phyloP scores from a whole-genome alignment of 2,113 vertebrate genomes.

The Meles meles region DNA sequence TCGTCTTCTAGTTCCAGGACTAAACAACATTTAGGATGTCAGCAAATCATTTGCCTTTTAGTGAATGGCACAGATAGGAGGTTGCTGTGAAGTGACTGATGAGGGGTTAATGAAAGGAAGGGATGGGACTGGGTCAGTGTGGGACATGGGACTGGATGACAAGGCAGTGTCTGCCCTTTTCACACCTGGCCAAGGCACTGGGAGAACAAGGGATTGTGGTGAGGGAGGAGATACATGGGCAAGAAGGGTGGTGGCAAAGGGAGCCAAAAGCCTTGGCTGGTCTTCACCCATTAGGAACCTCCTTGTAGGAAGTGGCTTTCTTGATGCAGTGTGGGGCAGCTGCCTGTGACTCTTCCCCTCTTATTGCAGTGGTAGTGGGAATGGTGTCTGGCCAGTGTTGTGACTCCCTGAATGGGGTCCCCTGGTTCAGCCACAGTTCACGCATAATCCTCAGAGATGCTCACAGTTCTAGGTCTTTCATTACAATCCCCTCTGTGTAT shows the following conservation, averaged over 20 bases:
- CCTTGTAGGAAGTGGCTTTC: not conserved
- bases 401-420: not conserved
- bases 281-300: not conserved
- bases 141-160: not conserved
- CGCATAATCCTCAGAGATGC: not conserved
- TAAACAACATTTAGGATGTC: not conserved
- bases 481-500: not conserved
- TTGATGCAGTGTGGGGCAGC: not conserved
- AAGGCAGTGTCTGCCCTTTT: not conserved
- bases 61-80: not conserved
- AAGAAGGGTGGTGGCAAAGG: not conserved
- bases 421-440: not conserved
- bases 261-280: not conserved
- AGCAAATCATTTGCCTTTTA: constrained; percentile 5
- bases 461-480: not conserved
- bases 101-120: not conserved
- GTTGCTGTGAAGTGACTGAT: not conserved
- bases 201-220: not conserved
- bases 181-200: not conserved
- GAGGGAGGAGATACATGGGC: not conserved
- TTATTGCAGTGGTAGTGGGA: not conserved
- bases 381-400: not conserved
- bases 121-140: not conserved
- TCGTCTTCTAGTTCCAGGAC: not conserved
- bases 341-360: not conserved